A percentile compares a stretch with the other conserved stretches of the same genome.
Evolutionary conservation across 2,113 vertebrate species (phyloP).

Genomic region (Urocitellus parryii): DNA sequence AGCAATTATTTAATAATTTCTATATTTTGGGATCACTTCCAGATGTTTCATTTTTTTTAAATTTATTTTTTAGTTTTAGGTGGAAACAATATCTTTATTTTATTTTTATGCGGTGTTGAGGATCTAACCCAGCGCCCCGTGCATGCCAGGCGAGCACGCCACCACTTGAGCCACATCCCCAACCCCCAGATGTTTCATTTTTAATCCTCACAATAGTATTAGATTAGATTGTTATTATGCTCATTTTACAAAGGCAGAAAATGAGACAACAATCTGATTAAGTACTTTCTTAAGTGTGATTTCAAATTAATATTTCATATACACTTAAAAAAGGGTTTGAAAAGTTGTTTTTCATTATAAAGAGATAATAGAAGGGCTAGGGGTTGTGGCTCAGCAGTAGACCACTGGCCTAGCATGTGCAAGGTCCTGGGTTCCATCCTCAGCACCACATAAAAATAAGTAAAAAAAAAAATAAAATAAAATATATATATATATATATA

Average conservation of each 20-base stretch:
- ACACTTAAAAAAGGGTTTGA: background rate
- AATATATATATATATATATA: too few species aligned
- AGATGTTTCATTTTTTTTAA: background rate
- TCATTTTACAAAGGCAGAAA: background rate
- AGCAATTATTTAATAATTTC: background rate
- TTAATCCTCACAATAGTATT: background rate
- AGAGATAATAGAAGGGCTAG: background rate
- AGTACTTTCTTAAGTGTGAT: background rate
- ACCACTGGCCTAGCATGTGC: too few species aligned
- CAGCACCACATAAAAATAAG: too few species aligned
- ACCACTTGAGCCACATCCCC: too few species aligned
- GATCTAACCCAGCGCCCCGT: too few species aligned
- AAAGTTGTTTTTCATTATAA: background rate
- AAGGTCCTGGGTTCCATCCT: too few species aligned
- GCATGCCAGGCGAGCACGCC: too few species aligned
- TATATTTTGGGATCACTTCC: background rate
- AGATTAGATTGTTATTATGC: background rate
- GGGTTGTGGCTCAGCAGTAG: too few species aligned
- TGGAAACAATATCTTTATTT: too few species aligned
- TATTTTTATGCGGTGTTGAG: too few species aligned
- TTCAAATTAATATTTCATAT: background rate
- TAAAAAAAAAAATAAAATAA: too few species aligned
- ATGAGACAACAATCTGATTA: background rate
- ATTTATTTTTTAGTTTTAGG: too few species aligned
- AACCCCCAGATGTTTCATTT: background rate